Percentiles rank a stretch among this genome's conserved stretches.
phyloP scores from a whole-genome alignment of 2,888 invertebrate species.

The Tenthredo mesomela region DNA sequence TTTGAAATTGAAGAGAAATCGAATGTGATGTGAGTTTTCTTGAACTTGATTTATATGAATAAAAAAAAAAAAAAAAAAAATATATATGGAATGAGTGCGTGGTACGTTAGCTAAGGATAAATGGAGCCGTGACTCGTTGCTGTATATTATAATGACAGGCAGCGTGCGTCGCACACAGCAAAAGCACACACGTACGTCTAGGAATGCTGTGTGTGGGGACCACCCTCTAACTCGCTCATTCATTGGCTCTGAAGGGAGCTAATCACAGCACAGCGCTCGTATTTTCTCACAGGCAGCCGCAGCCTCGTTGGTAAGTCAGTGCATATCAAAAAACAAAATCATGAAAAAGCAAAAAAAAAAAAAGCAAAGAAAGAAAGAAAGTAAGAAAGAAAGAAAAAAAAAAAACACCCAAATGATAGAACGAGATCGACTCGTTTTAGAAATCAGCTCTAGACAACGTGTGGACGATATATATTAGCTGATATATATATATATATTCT shows the following conservation, averaged over 20 bases:
- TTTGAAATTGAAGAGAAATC: neutral
- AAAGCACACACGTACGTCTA: constrained; percentile 71
- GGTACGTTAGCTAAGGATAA: constrained; percentile 71
- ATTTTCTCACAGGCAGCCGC: constrained; percentile 73
- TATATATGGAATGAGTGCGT: constrained; percentile 69
- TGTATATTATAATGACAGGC: constrained; percentile 75
- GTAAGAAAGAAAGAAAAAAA: constrained; percentile 29
- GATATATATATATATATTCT: neutral
- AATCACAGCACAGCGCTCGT: constrained; percentile 74
- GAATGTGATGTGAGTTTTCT: neutral
- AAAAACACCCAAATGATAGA: neutral
- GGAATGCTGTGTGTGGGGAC: constrained; percentile 74
- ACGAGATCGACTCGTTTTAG: constrained; percentile 21
- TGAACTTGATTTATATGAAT: neutral
- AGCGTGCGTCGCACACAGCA: constrained; percentile 75
- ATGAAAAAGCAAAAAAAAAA: constrained; percentile 50
- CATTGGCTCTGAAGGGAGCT: constrained; percentile 75
- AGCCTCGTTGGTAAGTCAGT: constrained; percentile 74
- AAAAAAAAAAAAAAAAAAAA: too few relatives aligned
- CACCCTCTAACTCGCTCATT: constrained; percentile 73
- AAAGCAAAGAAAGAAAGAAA: constrained; percentile 55
- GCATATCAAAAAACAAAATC: constrained; percentile 68
- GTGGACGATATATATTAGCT: constrained; percentile 4
- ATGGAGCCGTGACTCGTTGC: constrained; percentile 75
- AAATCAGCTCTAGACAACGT: neutral